Conservation (phyloP, 1,140 invertebrate species). For the Thaumatotibia leucotreta region DNA sequence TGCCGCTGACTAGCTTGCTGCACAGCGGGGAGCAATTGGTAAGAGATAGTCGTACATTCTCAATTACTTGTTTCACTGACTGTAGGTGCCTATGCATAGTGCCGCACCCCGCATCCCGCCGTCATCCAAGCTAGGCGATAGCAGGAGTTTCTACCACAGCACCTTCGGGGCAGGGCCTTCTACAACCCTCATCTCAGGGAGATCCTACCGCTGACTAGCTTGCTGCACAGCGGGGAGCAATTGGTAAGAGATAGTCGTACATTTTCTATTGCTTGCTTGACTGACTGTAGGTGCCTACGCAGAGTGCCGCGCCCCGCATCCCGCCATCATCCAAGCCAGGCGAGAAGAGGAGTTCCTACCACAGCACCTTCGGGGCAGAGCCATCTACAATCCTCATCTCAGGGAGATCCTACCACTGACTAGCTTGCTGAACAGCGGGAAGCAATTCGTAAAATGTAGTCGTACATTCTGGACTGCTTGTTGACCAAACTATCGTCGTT, state of each 20-base stretch:
- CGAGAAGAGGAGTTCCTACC: conserved; percentile 66
- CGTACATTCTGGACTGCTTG: too few species aligned
- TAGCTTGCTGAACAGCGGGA: conserved; percentile 75
- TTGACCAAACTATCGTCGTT: too few species aligned
- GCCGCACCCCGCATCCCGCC: conserved; percentile 69
- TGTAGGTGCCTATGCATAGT: too few species aligned
- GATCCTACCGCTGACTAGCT: conserved; percentile 74
- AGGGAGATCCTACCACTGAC: conserved; percentile 69
- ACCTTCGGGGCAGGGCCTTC: conserved; percentile 59
- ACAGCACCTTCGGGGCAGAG: conserved; percentile 57
- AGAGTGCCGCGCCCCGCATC: too few species aligned
- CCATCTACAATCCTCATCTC: conserved; percentile 48
- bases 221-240: conserved; percentile 78
- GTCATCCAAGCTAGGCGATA: conserved; percentile 67
- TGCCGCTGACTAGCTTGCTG: conserved; percentile 77
- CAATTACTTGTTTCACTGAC: too few species aligned
- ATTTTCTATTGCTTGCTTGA: too few species aligned
- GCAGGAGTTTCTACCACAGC: conserved; percentile 61
- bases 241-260: conserved; percentile 52
- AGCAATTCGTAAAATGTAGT: conserved; percentile 21
- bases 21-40: conserved; percentile 78
- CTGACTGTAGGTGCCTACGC: too few species aligned
- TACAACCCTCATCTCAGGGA: conserved; percentile 54
- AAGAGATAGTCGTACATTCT: conserved; percentile 23
- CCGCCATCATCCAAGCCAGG: conserved; percentile 60